Conservation (phyloP, 2,888 invertebrate species). For the Koerneria pararmatus region DNA sequence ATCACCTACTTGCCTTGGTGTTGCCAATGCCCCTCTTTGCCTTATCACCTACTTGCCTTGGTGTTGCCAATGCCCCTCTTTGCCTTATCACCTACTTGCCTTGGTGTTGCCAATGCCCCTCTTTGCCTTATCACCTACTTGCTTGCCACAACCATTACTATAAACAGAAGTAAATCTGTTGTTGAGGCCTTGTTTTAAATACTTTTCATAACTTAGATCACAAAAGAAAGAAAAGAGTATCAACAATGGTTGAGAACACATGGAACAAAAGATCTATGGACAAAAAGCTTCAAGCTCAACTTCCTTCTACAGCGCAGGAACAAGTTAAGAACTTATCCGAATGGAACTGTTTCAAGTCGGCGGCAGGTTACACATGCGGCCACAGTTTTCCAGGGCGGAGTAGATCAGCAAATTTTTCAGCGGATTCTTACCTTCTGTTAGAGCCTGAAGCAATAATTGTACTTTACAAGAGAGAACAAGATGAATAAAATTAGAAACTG, state of each 20-base stretch:
- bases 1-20: too few relatives aligned
- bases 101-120: too few relatives aligned
- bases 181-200: too few relatives aligned
- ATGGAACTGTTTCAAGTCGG: conserved; percentile 68
- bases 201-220: neutral
- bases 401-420: conserved; percentile 86
- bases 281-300: neutral
- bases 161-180: too few relatives aligned
- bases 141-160: too few relatives aligned
- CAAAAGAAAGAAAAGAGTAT: conserved; percentile 13
- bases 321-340: neutral
- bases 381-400: conserved; percentile 68
- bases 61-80: too few relatives aligned
- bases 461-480: neutral
- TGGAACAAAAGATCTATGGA: conserved; percentile 6
- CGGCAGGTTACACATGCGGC: conserved; percentile 59
- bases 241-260: conserved; percentile 4
- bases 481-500: too few relatives aligned
- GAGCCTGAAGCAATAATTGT: conserved; percentile 27
- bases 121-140: too few relatives aligned
- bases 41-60: too few relatives aligned
- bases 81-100: too few relatives aligned
- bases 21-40: too few relatives aligned
- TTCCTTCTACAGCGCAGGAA: neutral
- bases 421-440: conserved; percentile 80